These are phyloP conservation scores for Lepus oiostolus DNA, from an alignment of 2,797 vertebrate species.

Conservation along the genomic window DNA sequence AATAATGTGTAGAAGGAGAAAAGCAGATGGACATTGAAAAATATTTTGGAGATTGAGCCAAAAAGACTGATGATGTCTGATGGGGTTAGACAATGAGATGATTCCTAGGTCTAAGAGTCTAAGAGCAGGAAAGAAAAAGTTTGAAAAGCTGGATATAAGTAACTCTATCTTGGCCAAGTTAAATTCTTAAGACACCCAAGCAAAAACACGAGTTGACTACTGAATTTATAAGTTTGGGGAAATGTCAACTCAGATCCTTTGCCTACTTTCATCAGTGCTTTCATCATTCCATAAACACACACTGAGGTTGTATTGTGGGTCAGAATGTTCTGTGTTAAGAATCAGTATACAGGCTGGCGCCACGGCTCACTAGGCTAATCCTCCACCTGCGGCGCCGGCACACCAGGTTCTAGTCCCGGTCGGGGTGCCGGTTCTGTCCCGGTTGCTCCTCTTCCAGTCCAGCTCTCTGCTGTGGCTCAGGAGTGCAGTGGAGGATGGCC, in stretches of 20 bases:
- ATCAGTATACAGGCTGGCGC: neutral
- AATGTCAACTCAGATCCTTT: neutral
- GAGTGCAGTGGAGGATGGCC: no score
- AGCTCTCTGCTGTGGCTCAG: no score
- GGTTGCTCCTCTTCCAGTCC: no score
- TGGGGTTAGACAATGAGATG: neutral
- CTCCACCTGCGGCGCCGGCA: no score
- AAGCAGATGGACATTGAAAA: slow-evolving; percentile 7
- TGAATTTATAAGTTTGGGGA: neutral
- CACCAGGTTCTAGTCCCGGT: no score
- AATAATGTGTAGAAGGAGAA: neutral
- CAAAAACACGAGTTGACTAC: neutral
- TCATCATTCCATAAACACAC: neutral
- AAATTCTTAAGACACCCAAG: slow-evolving; percentile 16
- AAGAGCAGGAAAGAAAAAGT: neutral
- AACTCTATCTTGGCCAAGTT: neutral
- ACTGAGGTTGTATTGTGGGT: neutral
- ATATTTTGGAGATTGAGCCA: neutral
- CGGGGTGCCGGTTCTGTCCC: no score
- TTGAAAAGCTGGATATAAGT: neutral
- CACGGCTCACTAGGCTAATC: no score
- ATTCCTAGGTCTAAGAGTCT: neutral
- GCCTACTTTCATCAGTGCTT: neutral
- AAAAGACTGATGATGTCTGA: neutral
- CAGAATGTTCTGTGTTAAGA: neutral